These are phyloP conservation scores for Chrysodeixis includens DNA, from an alignment of 2,888 invertebrate genomes.

Conservation along the genomic window DNA sequence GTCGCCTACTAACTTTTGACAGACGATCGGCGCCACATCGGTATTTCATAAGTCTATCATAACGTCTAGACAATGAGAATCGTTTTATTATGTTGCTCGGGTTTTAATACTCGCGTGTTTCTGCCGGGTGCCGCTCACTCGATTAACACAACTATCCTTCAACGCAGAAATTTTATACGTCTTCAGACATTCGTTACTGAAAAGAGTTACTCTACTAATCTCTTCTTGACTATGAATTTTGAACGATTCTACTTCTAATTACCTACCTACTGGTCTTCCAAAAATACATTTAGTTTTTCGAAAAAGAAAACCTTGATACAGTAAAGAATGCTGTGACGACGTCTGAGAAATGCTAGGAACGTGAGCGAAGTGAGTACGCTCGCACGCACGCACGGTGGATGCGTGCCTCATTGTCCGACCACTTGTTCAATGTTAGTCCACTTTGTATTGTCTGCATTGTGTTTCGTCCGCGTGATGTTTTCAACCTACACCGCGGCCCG, in stretches of 20 bases:
- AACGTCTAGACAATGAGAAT: slow-evolving; percentile 1
- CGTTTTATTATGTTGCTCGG: not conserved
- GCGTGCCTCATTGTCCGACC: slow-evolving; percentile 44
- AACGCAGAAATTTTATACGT: not conserved
- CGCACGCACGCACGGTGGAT: slow-evolving; percentile 27
- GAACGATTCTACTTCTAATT: not conserved
- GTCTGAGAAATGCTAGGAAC: slow-evolving; percentile 14
- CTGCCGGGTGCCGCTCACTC: too few relatives aligned
- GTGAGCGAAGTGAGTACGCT: slow-evolving; percentile 32
- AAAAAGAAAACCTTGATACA: not conserved
- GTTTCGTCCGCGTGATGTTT: slow-evolving; percentile 47
- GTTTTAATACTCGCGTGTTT: not conserved
- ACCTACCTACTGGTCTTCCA: too few relatives aligned
- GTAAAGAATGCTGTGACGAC: slow-evolving; percentile 8
- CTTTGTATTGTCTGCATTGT: slow-evolving; percentile 54
- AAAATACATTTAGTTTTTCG: not conserved
- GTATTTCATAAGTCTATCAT: slow-evolving; percentile 59
- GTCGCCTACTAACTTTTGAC: slow-evolving; percentile 63
- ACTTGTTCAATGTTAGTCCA: slow-evolving; percentile 61
- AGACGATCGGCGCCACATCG: slow-evolving; percentile 60
- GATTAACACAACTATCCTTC: not conserved
- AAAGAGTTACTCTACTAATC: not conserved
- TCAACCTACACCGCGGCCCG: slow-evolving; percentile 26
- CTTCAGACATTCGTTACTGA: not conserved
- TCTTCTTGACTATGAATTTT: not conserved